phyloP scores from a whole-genome alignment of 2,888 invertebrate genomes.

The Epicampocera succincta region DNA sequence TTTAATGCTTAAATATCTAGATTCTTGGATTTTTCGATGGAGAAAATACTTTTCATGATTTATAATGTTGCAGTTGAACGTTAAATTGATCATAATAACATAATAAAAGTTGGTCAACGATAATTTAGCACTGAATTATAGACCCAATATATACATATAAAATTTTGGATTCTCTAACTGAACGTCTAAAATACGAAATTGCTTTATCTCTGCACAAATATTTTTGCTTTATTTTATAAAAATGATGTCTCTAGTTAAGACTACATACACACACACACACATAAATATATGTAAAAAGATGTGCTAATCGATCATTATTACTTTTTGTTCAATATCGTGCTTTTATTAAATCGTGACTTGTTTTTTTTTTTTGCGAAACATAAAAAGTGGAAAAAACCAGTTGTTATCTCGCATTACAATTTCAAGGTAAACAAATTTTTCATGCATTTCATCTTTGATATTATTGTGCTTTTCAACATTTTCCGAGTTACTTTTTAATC shows the following conservation, averaged over 20 bases:
- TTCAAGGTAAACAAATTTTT: conserved; percentile 52
- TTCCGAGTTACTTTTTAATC: background rate
- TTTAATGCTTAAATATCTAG: no score
- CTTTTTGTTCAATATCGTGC: conserved; percentile 27
- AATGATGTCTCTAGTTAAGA: no score
- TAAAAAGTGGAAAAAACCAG: conserved; percentile 34
- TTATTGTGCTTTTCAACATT: conserved; percentile 11
- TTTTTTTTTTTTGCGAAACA: conserved; percentile 22
- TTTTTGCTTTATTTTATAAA: no score
- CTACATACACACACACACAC: no score
- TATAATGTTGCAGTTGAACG: no score
- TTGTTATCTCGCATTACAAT: conserved; percentile 29
- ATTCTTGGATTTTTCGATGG: no score
- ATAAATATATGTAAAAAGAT: conserved; percentile 38
- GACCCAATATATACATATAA: no score
- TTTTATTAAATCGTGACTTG: conserved; percentile 12
- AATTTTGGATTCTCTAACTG: no score
- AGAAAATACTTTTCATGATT: no score
- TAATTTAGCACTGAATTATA: no score
- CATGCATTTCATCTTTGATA: conserved; percentile 14
- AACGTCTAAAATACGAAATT: background rate
- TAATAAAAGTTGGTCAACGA: no score
- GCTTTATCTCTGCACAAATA: conserved; percentile 23
- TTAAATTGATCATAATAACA: no score
- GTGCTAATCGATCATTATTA: conserved; percentile 54